Base-by-base conservation (phyloP, 2,113 vertebrate species). In the Pollimyrus isidori region DNA sequence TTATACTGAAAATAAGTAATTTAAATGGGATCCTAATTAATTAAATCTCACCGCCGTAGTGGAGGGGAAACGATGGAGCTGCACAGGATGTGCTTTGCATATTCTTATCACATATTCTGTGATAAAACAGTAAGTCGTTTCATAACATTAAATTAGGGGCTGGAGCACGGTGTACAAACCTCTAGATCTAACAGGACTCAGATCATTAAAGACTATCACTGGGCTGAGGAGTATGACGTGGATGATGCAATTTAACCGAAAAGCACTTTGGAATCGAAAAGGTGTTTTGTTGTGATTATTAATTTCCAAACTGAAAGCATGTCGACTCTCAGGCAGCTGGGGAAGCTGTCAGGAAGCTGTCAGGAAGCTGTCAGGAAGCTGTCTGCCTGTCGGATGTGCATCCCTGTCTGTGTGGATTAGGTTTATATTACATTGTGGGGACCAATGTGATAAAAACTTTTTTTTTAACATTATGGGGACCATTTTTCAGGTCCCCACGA, bases 21-120 rank as follows among this genome's bases (percentile, higher is more conserved):
- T 86, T 50, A 86, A 86, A 86, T 85, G 45, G 49, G 82, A 10
- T n/a, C n/a, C 48, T 86, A 50, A 53, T 87, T 87, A 87, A 87
- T 53, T 53, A 56, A 87, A 39, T 87, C 26, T 87, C 17, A 52
- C 42, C 17, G 15, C 30, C 4, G 69, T 19, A 42, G 11, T 80
- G 35, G 15, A 19, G 35, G 26, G 50, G 56, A 84, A 30, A n/a
- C 39, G 5, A 42, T 1, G 3, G n/a, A 50, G 49, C 50, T 23
- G 19, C 17, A 53, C 0, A 1, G 17, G 9, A 87, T 87, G 50
- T 39, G 35, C 15, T 56, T 87, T 4, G 30, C 49, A 87, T 52
- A 35, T 35, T 35, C 35, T 35, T 35, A 35, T 35, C 35, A 42
- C 35, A 39, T 21, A 87, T 53, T 53, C 26, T 42, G 30, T 42